phyloP scores from a whole-genome alignment of 2,888 invertebrate genomes.

The Euclidia mi region DNA sequence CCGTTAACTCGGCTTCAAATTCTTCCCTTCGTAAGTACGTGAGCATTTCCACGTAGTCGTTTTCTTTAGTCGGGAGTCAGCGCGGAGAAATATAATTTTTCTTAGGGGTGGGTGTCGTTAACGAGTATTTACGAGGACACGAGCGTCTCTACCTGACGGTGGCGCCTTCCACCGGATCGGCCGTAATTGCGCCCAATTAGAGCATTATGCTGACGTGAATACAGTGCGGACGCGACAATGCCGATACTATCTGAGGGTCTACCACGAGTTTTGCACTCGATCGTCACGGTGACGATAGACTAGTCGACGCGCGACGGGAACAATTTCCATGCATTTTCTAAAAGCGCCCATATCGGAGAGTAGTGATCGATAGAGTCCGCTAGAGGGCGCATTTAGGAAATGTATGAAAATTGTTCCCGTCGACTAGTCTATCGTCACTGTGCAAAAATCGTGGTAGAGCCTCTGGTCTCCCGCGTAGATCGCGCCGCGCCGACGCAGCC shows the following conservation, averaged over 20 bases:
- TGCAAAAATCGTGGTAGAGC: too few species aligned
- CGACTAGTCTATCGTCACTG: too few species aligned
- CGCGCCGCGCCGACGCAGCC: slow-evolving; percentile 56
- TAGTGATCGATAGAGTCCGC: too few species aligned
- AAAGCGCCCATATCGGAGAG: too few species aligned
- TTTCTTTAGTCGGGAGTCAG: slow-evolving; percentile 79
- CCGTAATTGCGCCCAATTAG: slow-evolving; percentile 89
- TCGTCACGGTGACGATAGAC: too few species aligned
- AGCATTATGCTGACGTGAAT: slow-evolving; percentile 89
- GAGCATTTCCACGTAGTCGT: slow-evolving; percentile 78
- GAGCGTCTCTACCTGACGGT: slow-evolving; percentile 84
- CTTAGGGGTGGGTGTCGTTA: slow-evolving; percentile 81
- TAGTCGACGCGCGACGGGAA: too few species aligned
- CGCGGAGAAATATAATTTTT: slow-evolving; percentile 87
- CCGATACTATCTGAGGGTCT: slow-evolving; percentile 88
- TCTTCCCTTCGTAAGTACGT: slow-evolving; percentile 77
- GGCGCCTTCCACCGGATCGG: slow-evolving; percentile 83
- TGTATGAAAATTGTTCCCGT: too few species aligned
- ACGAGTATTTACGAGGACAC: slow-evolving; percentile 88
- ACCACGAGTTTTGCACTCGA: too few species aligned
- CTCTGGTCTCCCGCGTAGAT: slow-evolving; percentile 63
- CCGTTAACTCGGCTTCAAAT: slow-evolving; percentile 81
- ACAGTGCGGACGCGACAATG: slow-evolving; percentile 86
- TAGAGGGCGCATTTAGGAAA: too few species aligned
- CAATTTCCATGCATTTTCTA: too few species aligned